Percentiles rank a stretch among this genome's conserved stretches.
phyloP scores from a whole-genome alignment of 2,888 invertebrate species.

The Adela reaumurella region DNA sequence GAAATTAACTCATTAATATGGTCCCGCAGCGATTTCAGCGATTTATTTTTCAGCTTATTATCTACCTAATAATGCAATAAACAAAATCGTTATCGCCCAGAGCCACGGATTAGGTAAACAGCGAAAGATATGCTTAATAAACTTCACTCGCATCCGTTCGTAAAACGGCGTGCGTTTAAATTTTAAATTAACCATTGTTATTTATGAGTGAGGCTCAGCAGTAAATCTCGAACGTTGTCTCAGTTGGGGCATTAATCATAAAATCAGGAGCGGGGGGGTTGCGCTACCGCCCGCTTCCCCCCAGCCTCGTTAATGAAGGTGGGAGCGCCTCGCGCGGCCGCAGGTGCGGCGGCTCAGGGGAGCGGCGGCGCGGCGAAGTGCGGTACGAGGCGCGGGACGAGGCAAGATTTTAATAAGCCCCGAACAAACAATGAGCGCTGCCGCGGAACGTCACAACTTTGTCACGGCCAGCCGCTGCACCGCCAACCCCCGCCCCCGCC shows the following conservation, averaged over 20 bases:
- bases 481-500: not conserved
- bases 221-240: constrained; percentile 31
- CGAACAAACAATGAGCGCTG: not conserved
- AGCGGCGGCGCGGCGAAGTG: not conserved
- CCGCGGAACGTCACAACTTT: not conserved
- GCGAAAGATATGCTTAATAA: not conserved
- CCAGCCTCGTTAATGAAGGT: not conserved
- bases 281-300: not conserved
- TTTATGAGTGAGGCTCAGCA: constrained; percentile 30
- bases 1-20: not conserved
- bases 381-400: not conserved
- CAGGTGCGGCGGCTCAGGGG: not conserved
- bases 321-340: not conserved
- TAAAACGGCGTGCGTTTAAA: not conserved
- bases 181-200: constrained; percentile 28
- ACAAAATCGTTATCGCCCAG: not conserved
- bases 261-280: not conserved
- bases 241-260: constrained; percentile 5
- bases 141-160: not conserved
- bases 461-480: not conserved
- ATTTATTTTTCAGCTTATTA: not conserved
- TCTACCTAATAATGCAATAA: not conserved
- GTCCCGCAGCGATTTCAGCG: not conserved
- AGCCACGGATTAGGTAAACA: not conserved
- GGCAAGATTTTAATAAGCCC: not conserved